These are phyloP conservation scores for Bubo scandiacus DNA, from an alignment of 2,113 vertebrate species.

Conservation along the genomic window DNA sequence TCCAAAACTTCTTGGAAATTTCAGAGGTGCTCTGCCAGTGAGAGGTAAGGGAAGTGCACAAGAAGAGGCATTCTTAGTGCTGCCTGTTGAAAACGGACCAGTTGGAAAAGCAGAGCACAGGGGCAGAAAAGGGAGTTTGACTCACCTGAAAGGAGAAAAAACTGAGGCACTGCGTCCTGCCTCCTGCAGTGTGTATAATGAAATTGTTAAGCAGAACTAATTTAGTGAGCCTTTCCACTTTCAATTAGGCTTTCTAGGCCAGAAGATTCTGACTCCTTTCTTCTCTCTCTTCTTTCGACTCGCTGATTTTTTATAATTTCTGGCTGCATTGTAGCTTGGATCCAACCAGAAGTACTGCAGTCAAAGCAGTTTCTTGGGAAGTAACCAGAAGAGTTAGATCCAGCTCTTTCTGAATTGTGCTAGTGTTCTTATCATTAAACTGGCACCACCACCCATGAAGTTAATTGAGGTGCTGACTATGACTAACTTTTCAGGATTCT, in stretches of 20 bases:
- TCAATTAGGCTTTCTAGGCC: background rate
- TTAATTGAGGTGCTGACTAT: conserved; percentile 48
- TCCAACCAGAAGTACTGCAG: background rate
- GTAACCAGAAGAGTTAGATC: background rate
- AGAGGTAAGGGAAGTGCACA: background rate
- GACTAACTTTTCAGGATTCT: conserved; percentile 56
- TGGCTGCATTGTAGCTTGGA: background rate
- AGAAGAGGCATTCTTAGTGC: background rate
- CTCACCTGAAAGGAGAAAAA: background rate
- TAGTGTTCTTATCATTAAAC: conserved; percentile 32
- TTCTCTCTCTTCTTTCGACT: conserved; percentile 4
- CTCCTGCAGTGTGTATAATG: background rate
- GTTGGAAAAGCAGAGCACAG: background rate
- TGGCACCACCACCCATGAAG: conserved; percentile 61
- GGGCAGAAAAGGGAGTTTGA: background rate
- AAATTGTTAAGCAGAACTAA: background rate
- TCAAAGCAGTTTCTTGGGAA: conserved; percentile 28
- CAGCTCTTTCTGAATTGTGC: background rate
- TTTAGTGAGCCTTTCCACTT: background rate
- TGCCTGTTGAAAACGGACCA: background rate
- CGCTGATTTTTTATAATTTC: background rate
- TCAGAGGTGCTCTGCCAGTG: background rate
- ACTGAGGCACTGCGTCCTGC: background rate
- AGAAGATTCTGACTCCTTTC: background rate
- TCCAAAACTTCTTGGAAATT: background rate